Evolutionary conservation across 2,797 vertebrate genomes (phyloP).

Genomic region (Yasuhikotakia modesta): DNA sequence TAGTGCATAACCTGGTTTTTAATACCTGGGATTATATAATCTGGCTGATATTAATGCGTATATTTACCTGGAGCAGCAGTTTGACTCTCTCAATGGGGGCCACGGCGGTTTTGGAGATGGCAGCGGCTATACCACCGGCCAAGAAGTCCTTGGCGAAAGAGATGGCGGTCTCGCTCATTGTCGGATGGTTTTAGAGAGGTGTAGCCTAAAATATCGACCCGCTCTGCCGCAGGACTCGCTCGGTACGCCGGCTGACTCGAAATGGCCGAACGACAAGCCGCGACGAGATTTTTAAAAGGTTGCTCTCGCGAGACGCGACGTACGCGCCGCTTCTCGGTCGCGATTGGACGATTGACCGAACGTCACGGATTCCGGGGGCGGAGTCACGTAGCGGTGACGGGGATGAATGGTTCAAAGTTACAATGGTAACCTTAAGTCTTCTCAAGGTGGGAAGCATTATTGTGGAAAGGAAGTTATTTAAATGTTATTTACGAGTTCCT

Average conservation of each 20-base stretch:
- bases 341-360: constrained; percentile 62
- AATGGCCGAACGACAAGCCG: constrained; percentile 79
- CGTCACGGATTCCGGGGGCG: constrained; percentile 57
- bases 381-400: constrained; percentile 17
- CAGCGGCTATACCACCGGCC: constrained; percentile 83
- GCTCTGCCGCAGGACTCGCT: constrained; percentile 48
- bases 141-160: constrained; percentile 85
- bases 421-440: constrained; percentile 36
- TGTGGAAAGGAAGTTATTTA: background rate
- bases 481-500: no score
- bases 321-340: constrained; percentile 48
- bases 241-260: constrained; percentile 69
- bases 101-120: constrained; percentile 84
- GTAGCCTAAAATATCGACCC: constrained; percentile 3
- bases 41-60: background rate
- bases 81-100: constrained; percentile 87
- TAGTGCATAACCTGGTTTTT: background rate
- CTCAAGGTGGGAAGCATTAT: constrained; percentile 37
- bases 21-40: background rate
- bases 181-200: constrained; percentile 50
- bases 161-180: constrained; percentile 77
- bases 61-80: constrained; percentile 80
- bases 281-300: constrained; percentile 70
- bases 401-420: constrained; percentile 15
- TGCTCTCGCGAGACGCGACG: constrained; percentile 66